Evolutionary conservation across 2,113 vertebrate species (phyloP), one percentile per base, ranked within the genome.

Genomic region (Myocastor coypus): DNA sequence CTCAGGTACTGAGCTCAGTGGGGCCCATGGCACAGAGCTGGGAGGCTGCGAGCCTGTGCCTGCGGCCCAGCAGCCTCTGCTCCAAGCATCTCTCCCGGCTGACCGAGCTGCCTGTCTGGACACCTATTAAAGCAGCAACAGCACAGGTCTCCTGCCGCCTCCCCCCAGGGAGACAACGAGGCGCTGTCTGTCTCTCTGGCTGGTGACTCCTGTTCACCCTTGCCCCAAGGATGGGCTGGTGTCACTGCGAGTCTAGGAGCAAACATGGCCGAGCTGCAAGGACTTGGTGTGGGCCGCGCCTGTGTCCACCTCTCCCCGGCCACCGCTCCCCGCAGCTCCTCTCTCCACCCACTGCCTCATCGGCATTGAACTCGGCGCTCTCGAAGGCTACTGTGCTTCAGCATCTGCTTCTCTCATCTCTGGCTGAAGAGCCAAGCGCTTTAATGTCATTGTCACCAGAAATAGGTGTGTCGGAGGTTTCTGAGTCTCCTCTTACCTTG

Each of bases 391-490:
- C 88, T 75, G 83, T 89, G 61, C 68, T 95, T 96, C 89, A 50
- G 87, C 0, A 9, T 94, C 92, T 83, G 94, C 8, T 94, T 86
- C 40, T 66, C 82, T 87, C 80, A 71, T 96, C 88, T 83, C 81
- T 37, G 94, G 96, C 78, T 96, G 89, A 96, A 80, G 77, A 95
- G 37, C 92, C 93, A 77, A 68, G 71, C 78, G 96, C 93, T 96
- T 97, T 89, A 59, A 61, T 95, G 95, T 96, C 42, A 80, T 88
- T 83, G 50, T 87, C 85, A 34, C 69, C 20, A 78, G 94, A 95
- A 57, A 16, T 30, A 40, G 61, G 94, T 89, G 97, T 81, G 40
- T 78, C 75, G 94, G 87, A 86, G n/a, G n/a, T 52, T 40, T 87
- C 88, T 92, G 80, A 68, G 77, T 42, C 80, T 75, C 80, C 83